Evolutionary conservation across 2,888 invertebrate species (phyloP).

Genomic region (Lamellibrachia satsuma): DNA sequence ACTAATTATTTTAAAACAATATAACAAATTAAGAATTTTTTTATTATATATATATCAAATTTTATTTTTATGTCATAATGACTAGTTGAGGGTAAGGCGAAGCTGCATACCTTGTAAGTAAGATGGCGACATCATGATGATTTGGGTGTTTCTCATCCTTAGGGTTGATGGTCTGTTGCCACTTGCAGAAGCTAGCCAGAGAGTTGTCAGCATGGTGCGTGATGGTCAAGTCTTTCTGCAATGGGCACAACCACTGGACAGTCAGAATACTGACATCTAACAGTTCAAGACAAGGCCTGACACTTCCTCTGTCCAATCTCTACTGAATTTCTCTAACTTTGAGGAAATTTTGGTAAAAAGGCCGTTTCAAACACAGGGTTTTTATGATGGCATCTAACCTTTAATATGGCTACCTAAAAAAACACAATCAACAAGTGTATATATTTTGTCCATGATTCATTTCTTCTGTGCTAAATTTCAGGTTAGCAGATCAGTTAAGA

Average conservation of each 20-base stretch:
- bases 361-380: too few species aligned
- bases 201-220: slow-evolving; percentile 83
- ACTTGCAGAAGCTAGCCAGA: slow-evolving; percentile 84
- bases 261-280: not conserved
- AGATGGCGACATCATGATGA: slow-evolving; percentile 89
- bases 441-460: too few species aligned
- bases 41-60: too few species aligned
- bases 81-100: not conserved
- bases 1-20: not conserved
- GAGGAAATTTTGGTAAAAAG: not conserved
- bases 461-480: too few species aligned
- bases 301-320: not conserved
- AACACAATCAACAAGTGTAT: too few species aligned
- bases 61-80: not conserved
- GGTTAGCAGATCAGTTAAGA: too few species aligned
- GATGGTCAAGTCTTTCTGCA: slow-evolving; percentile 55
- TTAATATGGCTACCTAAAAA: too few species aligned
- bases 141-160: slow-evolving; percentile 82
- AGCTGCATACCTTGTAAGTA: slow-evolving; percentile 72
- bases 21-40: too few species aligned
- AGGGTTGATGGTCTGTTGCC: slow-evolving; percentile 82
- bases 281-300: not conserved
- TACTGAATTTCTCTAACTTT: not conserved
- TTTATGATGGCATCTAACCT: too few species aligned
- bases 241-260: slow-evolving; percentile 24